Evolutionary conservation across 2,113 vertebrate species (phyloP).

Genomic region (Puffinus mauretanicus): DNA sequence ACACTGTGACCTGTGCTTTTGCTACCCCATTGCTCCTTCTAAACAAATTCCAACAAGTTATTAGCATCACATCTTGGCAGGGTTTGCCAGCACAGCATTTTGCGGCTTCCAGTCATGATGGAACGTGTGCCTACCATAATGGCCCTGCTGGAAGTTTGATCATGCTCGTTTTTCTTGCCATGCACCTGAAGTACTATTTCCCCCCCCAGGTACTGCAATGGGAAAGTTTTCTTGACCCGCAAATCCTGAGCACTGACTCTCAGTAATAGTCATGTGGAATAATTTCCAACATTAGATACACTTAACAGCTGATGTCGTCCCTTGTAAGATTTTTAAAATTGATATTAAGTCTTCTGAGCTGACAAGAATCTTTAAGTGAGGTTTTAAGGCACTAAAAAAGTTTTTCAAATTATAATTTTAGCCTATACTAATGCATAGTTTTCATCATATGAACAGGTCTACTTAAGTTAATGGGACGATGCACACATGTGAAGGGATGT

Average conservation of each 20-base stretch:
- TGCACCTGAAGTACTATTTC: not conserved
- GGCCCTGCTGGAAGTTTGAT: not conserved
- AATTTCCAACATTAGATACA: not conserved
- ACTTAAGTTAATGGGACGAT: not conserved
- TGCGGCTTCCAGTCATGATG: not conserved
- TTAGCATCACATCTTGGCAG: not conserved
- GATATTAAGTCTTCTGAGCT: not conserved
- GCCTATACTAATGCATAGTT: not conserved
- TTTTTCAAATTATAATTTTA: not conserved
- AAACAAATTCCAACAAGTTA: not conserved
- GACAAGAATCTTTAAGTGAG: not conserved
- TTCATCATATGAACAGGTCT: not conserved
- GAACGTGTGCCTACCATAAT: not conserved
- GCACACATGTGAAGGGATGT: not conserved
- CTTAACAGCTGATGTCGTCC: not conserved
- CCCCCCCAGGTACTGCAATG: not conserved
- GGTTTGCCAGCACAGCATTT: not conserved
- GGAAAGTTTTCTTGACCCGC: not conserved
- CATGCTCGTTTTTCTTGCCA: not conserved
- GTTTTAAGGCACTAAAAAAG: not conserved
- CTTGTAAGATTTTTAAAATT: not conserved
- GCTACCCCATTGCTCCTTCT: not conserved
- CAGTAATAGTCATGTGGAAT: not conserved
- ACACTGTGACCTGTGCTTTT: not conserved
- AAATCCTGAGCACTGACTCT: not conserved